phyloP scores from a whole-genome alignment of 2,113 vertebrate genomes.

The Clarias batrachus region DNA sequence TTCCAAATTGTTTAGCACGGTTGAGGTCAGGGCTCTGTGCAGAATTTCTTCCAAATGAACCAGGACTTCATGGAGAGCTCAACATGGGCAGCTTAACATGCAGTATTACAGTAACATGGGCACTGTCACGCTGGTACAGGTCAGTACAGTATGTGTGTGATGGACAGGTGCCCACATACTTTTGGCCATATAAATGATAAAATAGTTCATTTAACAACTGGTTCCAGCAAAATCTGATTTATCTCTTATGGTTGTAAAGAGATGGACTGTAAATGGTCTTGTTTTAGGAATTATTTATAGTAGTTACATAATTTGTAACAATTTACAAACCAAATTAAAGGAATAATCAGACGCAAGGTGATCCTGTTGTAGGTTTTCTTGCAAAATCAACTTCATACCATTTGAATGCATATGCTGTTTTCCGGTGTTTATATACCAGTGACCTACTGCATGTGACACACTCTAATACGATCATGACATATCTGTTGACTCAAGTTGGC shows the following conservation, averaged over 20 bases:
- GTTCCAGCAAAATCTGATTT: not conserved
- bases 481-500: not conserved
- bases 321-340: not conserved
- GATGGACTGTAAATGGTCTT: not conserved
- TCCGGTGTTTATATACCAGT: not conserved
- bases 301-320: not conserved
- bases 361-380: not conserved
- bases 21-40: not conserved
- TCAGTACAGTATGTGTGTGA: not conserved
- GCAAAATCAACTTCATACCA: not conserved
- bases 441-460: not conserved
- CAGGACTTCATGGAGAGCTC: not conserved
- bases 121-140: not conserved
- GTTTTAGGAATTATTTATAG: not conserved
- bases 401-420: not conserved
- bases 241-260: not conserved
- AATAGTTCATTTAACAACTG: not conserved
- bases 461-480: not conserved
- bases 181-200: not conserved
- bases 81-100: not conserved
- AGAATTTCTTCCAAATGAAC: not conserved
- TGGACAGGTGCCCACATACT: not conserved
- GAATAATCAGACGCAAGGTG: not conserved
- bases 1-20: not conserved
- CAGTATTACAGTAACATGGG: not conserved